Percentiles rank a stretch among this genome's conserved stretches.
Evolutionary conservation across 2,113 vertebrate species (phyloP).

Genomic region (Leptocoma aspasia): DNA sequence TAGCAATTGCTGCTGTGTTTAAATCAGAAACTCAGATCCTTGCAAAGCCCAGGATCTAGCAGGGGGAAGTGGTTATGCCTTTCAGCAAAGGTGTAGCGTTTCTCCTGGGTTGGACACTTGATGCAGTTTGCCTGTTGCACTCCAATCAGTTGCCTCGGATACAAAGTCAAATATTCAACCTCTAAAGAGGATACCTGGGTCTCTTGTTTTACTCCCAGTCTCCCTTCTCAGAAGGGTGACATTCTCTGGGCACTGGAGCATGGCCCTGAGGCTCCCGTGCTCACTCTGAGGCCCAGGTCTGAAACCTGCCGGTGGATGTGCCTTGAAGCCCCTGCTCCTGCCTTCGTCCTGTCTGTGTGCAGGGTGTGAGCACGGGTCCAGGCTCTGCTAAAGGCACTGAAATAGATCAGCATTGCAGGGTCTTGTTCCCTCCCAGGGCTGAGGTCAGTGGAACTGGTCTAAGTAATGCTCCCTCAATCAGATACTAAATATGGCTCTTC

Average conservation of each 20-base stretch:
- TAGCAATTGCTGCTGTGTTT: slow-evolving; percentile 23
- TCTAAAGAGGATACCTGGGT: not conserved
- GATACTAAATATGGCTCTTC: not conserved
- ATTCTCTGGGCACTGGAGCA: not conserved
- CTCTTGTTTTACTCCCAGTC: not conserved
- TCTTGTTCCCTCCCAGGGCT: not conserved
- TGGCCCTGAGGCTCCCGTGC: not conserved
- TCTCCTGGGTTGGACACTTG: not conserved
- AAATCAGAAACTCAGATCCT: not conserved
- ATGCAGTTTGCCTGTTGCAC: not conserved
- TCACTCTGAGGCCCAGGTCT: not conserved
- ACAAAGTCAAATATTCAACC: not conserved
- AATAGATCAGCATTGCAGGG: not conserved
- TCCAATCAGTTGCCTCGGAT: not conserved
- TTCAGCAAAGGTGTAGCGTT: not conserved
- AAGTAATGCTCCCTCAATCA: not conserved
- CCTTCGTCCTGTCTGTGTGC: not conserved
- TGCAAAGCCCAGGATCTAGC: not conserved
- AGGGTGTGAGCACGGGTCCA: accelerated
- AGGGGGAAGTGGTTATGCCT: not conserved
- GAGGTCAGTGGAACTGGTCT: not conserved
- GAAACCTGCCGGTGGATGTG: not conserved
- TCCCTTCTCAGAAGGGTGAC: not conserved
- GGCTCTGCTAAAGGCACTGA: not conserved
- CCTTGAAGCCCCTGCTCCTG: accelerated